Base-by-base conservation (phyloP, 2,888 invertebrate species). In the Furcula furcula region DNA sequence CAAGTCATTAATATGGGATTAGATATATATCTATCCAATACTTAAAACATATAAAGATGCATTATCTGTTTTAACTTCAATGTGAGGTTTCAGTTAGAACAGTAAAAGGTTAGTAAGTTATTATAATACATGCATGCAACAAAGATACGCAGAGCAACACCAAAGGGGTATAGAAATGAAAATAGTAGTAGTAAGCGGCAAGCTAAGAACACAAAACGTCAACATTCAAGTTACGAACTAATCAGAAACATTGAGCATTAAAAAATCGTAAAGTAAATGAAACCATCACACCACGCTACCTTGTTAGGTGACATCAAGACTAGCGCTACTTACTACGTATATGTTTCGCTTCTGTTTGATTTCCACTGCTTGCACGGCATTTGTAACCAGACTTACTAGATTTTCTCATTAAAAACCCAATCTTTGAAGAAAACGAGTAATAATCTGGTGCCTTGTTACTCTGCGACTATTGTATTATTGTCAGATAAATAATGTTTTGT, bases 251-350 rank as follows among this genome's bases (percentile, higher is more conserved):
- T 7, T 14, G 9, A 15, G 13, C 12, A 20, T 31, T 28, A 9
- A 5, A 16, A 25, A 25, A 26, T 26, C 49, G 55, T 60, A 46
- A 51, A 65, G 57, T 46, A n/a, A 73, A 68, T 76, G 76, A 77
- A 75, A 81, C 80, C 77, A 77, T 70, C 69, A 82, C 81, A 82
- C 80, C 83, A 80, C 78, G 74, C 81, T 80, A 83, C 81, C 79
- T 78, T 65, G 66, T 71, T 74, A 78, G 56, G 67, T 76, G 72
- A 83, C 78, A 81, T 69, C 77, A 68, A 80, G 45, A 69, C 59
- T 65, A 66, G 55, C 66, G 59, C 71, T 79, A 81, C 84, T 81
- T 77, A 83, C 77, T 65, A 72, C 60, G 59, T 62, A 72, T 68
- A 43, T 29, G 43, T 70, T 74, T 80, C 62, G 29, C 27, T 46